Base-by-base conservation (phyloP, 2,113 vertebrate genomes). In the Gyps fulvus region DNA sequence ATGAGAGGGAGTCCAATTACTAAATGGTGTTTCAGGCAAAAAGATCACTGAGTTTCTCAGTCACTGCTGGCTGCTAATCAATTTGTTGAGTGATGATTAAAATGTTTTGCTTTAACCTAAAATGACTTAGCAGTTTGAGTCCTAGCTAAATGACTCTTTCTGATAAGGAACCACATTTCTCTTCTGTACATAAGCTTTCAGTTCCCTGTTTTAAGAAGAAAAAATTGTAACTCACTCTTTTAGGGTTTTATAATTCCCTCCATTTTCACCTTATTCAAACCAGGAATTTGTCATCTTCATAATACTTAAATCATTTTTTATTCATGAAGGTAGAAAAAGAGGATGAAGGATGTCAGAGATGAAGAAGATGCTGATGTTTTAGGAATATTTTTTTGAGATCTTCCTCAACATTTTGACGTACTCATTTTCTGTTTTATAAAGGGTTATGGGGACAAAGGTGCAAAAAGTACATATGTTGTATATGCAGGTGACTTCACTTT, bases 61-160 rank as follows among this genome's bases (percentile, higher is more conserved):
- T 67, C 76, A 63, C 42, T 73, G 69, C 65, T 96, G 91, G 84
- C 89, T 96, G 55, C 55, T 94, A 93, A 96, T 95, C 80, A 89
- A 34, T 91, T 87, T 83, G 42, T 36, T 95, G 91, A 91, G 59
- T 94, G 72, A 71, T 92, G 65, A 96, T 89, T 95, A 93, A 95
- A 94, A 94, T 55, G 47, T 67, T 96, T 95, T 96, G 38, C 52
- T 93, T 87, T 96, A 81, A 94, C 89, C 81, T 93, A 76, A 95
- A 82, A 89, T 63, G n/a, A 55, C 50, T 89, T 89, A 71, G 47
- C 59, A 74, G 62, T 91, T 96, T 94, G 69, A 94, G 27, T 43
- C 40, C 73, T 59, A 63, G 47, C 29, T 91, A 91, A 93, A 79
- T 20, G 57, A 74, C 16, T 57, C 16, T 58, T 80, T 89, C 38